These are phyloP conservation scores for Pitangus sulphuratus DNA, from an alignment of 2,797 vertebrate genomes.

Conservation along the genomic window DNA sequence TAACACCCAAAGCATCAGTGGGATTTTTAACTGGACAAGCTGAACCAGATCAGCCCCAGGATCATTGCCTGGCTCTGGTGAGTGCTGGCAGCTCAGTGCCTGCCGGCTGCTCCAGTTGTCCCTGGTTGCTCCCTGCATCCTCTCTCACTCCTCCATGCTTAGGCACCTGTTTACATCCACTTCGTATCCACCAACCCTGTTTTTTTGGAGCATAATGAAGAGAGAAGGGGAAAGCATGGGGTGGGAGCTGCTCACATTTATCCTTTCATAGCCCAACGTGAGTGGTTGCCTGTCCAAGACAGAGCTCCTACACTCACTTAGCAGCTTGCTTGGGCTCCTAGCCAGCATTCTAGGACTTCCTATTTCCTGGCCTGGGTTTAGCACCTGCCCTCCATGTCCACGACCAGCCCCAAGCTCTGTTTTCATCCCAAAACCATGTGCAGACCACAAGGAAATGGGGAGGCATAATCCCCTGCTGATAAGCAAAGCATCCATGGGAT, in stretches of 20 bases:
- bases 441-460: accelerated
- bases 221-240: neutral
- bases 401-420: accelerated
- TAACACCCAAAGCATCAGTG: neutral
- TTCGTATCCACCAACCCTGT: accelerated
- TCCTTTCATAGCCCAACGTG: neutral
- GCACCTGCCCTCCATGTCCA: accelerated
- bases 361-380: neutral
- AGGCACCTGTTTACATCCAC: neutral
- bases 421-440: neutral
- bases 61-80: accelerated
- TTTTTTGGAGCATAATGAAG: accelerated
- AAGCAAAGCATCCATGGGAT: neutral
- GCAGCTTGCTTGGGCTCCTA: neutral
- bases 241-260: neutral
- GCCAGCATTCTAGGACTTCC: neutral
- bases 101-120: accelerated
- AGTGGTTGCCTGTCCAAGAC: neutral
- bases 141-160: neutral
- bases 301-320: neutral
- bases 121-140: neutral
- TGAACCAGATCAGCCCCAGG: neutral
- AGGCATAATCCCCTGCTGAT: neutral
- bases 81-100: accelerated
- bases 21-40: neutral